These are phyloP conservation scores for Nephrocerus scutellatus DNA, from an alignment of 2,888 invertebrate species.

Conservation along the genomic window DNA sequence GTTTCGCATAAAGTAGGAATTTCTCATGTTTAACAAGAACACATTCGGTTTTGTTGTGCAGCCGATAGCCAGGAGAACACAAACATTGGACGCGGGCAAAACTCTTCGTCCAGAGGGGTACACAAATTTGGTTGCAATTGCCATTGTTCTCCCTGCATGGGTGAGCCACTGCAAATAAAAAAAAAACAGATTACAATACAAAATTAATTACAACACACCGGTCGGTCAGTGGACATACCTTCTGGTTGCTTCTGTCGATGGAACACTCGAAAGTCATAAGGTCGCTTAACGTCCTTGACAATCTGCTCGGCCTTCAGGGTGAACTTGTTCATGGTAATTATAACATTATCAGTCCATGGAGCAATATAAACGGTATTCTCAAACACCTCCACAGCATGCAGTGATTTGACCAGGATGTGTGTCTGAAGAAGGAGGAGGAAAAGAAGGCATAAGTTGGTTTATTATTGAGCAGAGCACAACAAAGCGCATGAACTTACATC, in stretches of 20 bases:
- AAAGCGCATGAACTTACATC: conserved; percentile 33
- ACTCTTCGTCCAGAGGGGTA: conserved; percentile 55
- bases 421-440: conserved; percentile 29
- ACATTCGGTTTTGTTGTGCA: conserved; percentile 56
- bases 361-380: conserved; percentile 68
- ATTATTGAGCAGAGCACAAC: not conserved
- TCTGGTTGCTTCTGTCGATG: conserved; percentile 73
- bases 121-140: conserved; percentile 70
- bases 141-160: conserved; percentile 62
- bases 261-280: conserved; percentile 62
- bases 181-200: too few species aligned
- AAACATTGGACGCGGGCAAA: conserved; percentile 59
- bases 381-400: conserved; percentile 66
- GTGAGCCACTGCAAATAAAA: conserved; percentile 52
- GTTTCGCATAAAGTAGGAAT: conserved; percentile 61
- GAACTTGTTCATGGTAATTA: conserved; percentile 57
- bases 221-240: conserved; percentile 47
- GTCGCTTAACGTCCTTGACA: conserved; percentile 53
- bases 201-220: too few species aligned
- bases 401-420: conserved; percentile 39
- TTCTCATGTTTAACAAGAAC: conserved; percentile 52
- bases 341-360: conserved; percentile 60
- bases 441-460: conserved; percentile 10
- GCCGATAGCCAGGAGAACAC: conserved; percentile 65
- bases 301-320: conserved; percentile 48